A percentile compares a stretch with the other conserved stretches of the same genome.
phyloP scores from a whole-genome alignment of 2,113 vertebrate species.

The Coturnix japonica region DNA sequence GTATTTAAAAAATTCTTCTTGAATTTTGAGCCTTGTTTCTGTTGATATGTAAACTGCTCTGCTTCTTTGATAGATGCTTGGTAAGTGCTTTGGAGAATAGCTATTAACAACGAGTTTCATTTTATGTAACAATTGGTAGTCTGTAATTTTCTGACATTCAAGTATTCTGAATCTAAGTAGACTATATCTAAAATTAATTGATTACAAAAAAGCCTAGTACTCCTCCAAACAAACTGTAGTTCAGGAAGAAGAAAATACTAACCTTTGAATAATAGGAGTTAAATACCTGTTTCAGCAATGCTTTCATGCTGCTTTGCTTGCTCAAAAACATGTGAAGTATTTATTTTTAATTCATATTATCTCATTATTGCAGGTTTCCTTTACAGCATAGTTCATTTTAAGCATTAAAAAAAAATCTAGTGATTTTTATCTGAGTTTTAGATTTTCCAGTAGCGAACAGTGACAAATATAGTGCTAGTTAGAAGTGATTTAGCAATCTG shows the following conservation, averaged over 20 bases:
- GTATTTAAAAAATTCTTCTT: neutral
- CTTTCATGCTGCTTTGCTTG: constrained; percentile 42
- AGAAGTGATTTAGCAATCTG: constrained; percentile 51
- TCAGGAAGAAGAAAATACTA: constrained; percentile 70
- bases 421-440: constrained; percentile 79
- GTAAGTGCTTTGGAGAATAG: neutral
- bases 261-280: constrained; percentile 70
- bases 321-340: constrained; percentile 79
- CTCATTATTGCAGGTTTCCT: constrained; percentile 82
- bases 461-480: constrained; percentile 55
- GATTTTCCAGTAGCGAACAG: constrained; percentile 73
- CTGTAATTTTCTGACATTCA: neutral
- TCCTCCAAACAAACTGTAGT: constrained; percentile 57
- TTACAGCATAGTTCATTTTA: constrained; percentile 76
- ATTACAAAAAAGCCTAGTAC: constrained; percentile 38
- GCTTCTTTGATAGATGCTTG: neutral
- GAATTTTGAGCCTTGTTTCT: neutral
- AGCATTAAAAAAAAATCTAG: constrained; percentile 68
- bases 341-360: constrained; percentile 83
- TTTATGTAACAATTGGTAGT: neutral
- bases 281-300: constrained; percentile 65
- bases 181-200: constrained; percentile 51
- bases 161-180: constrained; percentile 21
- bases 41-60: neutral
- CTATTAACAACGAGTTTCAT: neutral